These are phyloP conservation scores for Metacarcinus magister DNA, from an alignment of 2,888 invertebrate species.

Conservation along the genomic window DNA sequence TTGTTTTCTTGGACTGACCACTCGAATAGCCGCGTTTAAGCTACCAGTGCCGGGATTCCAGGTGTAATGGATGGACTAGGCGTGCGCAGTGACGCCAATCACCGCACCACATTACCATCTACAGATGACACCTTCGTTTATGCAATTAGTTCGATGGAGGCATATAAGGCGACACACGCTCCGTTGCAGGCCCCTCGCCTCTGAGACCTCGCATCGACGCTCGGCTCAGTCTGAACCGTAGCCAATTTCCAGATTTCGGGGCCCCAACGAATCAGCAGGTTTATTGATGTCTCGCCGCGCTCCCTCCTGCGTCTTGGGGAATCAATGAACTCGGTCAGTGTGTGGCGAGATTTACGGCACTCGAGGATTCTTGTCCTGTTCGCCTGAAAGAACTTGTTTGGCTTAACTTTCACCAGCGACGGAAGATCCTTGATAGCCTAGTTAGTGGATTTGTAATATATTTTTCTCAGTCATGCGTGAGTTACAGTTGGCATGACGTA, in stretches of 20 bases:
- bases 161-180: background rate
- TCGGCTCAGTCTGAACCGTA: background rate
- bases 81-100: no score
- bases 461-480: slow-evolving; percentile 14
- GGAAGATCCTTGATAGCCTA: background rate
- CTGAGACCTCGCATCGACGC: background rate
- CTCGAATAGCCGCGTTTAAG: background rate
- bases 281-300: slow-evolving; percentile 31
- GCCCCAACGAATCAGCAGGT: background rate
- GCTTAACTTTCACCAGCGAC: background rate
- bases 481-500: background rate
- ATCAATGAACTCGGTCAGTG: slow-evolving; percentile 50
- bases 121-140: background rate
- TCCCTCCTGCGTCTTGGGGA: slow-evolving; percentile 38
- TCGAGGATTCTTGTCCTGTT: background rate
- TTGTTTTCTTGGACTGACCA: background rate
- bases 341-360: background rate
- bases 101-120: background rate
- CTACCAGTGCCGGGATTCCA: background rate
- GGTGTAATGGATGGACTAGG: background rate
- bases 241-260: background rate
- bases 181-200: background rate
- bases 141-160: background rate
- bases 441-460: background rate
- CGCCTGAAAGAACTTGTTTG: slow-evolving; percentile 12